Evolutionary conservation across 2,888 invertebrate species (phyloP), one percentile per base, ranked within the genome.

Genomic region (Tortricodes alternella): DNA sequence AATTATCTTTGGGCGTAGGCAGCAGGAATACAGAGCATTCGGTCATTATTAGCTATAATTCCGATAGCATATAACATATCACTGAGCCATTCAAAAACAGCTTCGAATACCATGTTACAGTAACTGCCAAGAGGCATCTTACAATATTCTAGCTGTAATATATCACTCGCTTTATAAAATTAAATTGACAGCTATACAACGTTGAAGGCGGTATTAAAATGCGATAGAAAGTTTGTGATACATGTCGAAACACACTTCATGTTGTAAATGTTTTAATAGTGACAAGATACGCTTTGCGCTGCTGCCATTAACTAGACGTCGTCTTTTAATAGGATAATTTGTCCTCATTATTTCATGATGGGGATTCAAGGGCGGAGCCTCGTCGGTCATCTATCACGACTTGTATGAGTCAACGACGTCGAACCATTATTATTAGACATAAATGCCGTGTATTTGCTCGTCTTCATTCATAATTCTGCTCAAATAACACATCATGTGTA

Each of bases 341-440:
- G 75, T 80, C 70, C 73, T 77, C 70, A 79, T 83, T 78, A 82
- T 70, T 73, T 73, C 66, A 73, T 68, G 72, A 75, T 73, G 70
- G 71, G 60, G 66, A 72, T 70, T 72, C 65, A 76, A 75, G 71
- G 76, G 78, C 76, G 73, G 70, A 64, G 72, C 60, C 59, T 60
- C 60, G 62, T 46, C 46, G 64, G 61, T 73, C 71, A 76, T 82
- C 72, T 69, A 76, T 80, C 75, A 78, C 75, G 4, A 8, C 27
- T 39, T 76, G 70, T 70, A 74, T 76, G 73, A 78, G 66, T 76
- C 76, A 77, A 71, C 75, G 67, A 70, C 70, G 78, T 71, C 13
- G 19, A 34, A 21, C 34, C 21, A 53, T 53, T 43, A 53, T 43
- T 51, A 18, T 11, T 23, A 8, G 39, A 23, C 35, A 43, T 53